Evolutionary conservation across 2,113 vertebrate species (phyloP), one percentile per base, ranked within the genome.

Genomic region (Sapajus apella): DNA sequence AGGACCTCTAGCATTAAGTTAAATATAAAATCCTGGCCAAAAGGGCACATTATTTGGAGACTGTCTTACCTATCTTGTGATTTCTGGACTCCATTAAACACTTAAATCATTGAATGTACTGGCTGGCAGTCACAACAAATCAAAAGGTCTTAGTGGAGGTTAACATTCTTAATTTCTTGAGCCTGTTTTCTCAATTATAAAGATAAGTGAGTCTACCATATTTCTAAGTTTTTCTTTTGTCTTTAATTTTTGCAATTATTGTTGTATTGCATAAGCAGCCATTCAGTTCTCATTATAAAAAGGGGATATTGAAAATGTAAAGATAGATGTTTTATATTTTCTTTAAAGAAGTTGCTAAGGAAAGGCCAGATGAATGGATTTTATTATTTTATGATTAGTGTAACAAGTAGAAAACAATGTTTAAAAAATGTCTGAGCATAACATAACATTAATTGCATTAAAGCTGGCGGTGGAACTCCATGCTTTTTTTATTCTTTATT

Each of bases 381-480:
- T 83, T 30, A 27, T 61, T 37, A 1, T 35, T 88, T 18, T 87
- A 27, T 40, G 30, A 55, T 43, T 7, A 47, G 20, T 55, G 3
- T 61, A 21, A 40, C 30, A 75, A 30, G 47, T 9, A 40, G 85
- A 50, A 84, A 8, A 23, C 16, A 37, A 6, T 61, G 5, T 20
- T 52, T 30, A 20, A 79, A 50, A 72, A 14, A 23, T n/a, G 4
- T 21, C 6, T 6, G 2, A 43, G 8, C 12, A 1, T 6, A 10
- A 14, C 17, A 3, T 5, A 13, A 21, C 7, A 0, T 6, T 32
- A n/a, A 25, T 1, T 8, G 10, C 6, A 12, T 61, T 37, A 12
- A 55, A 40, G 8, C 17, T 30, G 14, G 12, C 30, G 40, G 50
- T 21, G 16, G 50, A 32, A 52, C 23, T 37, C 52, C 17, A 58